Evolutionary conservation across 30 jellyfish, hydroid and myxozoan genomes (phyloP).

Genomic region (Cassiopea andromeda): DNA sequence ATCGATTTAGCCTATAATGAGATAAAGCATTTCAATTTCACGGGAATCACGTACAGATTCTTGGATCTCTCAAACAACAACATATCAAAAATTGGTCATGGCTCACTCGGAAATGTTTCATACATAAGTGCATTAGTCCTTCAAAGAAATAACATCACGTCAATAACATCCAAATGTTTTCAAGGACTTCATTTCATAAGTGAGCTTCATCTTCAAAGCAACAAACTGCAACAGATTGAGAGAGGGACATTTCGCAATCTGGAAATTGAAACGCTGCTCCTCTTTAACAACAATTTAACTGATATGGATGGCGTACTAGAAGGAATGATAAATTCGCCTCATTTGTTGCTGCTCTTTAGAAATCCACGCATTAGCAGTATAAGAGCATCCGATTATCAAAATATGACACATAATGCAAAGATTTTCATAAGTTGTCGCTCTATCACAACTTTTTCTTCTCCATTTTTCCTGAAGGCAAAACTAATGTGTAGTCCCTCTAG

Average conservation of each 20-base stretch:
- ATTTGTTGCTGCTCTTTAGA: slow-evolving; percentile 19
- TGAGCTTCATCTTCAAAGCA: slow-evolving; percentile 25
- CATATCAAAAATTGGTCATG: background rate
- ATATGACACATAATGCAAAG: slow-evolving; percentile 4
- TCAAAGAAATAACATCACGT: slow-evolving; percentile 21
- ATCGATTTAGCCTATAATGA: slow-evolving; percentile 6
- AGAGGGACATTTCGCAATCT: slow-evolving; percentile 23
- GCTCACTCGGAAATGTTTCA: slow-evolving; percentile 3
- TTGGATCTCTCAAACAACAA: slow-evolving; percentile 40
- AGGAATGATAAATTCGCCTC: slow-evolving; percentile 38
- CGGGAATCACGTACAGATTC: background rate
- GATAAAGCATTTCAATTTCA: slow-evolving; percentile 11
- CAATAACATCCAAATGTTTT: slow-evolving; percentile 37
- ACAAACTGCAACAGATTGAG: slow-evolving; percentile 5
- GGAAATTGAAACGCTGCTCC: slow-evolving; percentile 2
- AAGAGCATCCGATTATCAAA: background rate
- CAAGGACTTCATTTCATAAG: slow-evolving; percentile 5
- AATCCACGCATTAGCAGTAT: slow-evolving; percentile 15
- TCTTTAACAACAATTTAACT: slow-evolving; percentile 22
- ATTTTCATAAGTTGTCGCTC: slow-evolving; percentile 14
- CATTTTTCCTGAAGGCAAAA: background rate
- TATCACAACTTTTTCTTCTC: background rate
- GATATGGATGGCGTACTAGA: slow-evolving; percentile 27
- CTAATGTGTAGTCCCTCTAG: background rate
- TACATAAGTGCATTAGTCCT: background rate